Evolutionary conservation across 1,140 invertebrate species (phyloP).

Genomic region (Drosophila kepulauana): DNA sequence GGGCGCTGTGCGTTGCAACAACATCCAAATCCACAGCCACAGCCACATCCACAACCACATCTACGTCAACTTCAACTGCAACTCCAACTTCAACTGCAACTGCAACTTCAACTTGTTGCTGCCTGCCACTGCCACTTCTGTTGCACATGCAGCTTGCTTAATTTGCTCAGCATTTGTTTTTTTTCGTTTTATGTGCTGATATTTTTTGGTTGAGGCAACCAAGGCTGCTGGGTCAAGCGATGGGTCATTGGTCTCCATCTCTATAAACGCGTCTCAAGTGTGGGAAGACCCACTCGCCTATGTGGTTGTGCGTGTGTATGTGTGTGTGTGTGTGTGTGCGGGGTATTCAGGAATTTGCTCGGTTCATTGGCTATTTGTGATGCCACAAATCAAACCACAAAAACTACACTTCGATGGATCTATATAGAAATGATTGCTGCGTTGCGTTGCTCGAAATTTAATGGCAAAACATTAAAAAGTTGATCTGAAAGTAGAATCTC

Average conservation of each 20-base stretch:
- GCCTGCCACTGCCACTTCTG: slow-evolving; percentile 12
- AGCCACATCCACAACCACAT: no score
- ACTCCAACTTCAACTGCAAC: neutral
- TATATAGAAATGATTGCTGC: slow-evolving; percentile 9
- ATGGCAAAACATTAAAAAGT: slow-evolving; percentile 39
- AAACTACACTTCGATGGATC: slow-evolving; percentile 13
- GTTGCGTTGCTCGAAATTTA: slow-evolving; percentile 1
- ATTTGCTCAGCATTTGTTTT: slow-evolving; percentile 45
- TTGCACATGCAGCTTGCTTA: slow-evolving; percentile 49
- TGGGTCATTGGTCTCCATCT: slow-evolving; percentile 52
- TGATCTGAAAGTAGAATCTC: slow-evolving; percentile 50
- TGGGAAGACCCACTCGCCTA: slow-evolving; percentile 38
- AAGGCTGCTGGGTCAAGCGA: slow-evolving; percentile 46
- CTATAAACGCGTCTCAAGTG: slow-evolving; percentile 43
- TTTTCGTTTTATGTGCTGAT: neutral
- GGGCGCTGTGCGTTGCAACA: slow-evolving; percentile 62
- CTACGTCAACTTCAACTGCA: no score
- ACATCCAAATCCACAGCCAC: no score
- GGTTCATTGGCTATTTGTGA: slow-evolving; percentile 22
- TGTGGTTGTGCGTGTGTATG: neutral
- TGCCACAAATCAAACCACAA: slow-evolving; percentile 1
- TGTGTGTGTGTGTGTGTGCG: slow-evolving; percentile 23
- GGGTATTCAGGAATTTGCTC: slow-evolving; percentile 29
- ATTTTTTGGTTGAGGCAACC: slow-evolving; percentile 8
- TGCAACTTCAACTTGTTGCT: slow-evolving; percentile 28